phyloP scores from a whole-genome alignment of 2,888 invertebrate genomes.

The Drosophila peninsularis region DNA sequence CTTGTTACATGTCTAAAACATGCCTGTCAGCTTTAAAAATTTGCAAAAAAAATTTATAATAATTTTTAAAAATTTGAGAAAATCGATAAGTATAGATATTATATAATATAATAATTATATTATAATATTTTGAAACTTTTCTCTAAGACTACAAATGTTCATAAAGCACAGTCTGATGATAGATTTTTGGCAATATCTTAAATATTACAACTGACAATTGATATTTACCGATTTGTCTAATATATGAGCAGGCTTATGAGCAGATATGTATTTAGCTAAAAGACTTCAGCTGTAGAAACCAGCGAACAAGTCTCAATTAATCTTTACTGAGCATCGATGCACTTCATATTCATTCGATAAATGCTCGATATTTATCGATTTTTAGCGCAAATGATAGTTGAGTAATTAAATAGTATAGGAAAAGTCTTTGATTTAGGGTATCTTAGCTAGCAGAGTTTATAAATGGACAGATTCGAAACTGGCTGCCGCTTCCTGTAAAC shows the following conservation, averaged over 20 bases:
- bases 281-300: background rate
- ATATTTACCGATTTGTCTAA: background rate
- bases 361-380: background rate
- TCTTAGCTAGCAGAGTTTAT: background rate
- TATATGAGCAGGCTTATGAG: background rate
- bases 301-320: background rate
- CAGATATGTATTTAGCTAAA: background rate
- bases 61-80: too few relatives aligned
- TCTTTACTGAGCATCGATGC: background rate
- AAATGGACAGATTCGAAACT: background rate
- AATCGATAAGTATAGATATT: too few relatives aligned
- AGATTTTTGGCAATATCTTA: too few relatives aligned
- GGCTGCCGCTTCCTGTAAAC: background rate
- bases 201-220: background rate
- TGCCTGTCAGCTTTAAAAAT: too few relatives aligned
- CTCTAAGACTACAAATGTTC: too few relatives aligned
- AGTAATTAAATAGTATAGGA: background rate
- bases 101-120: background rate
- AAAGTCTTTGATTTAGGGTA: background rate
- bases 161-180: too few relatives aligned
- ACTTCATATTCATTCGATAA: too few relatives aligned
- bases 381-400: background rate
- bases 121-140: background rate
- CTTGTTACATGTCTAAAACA: too few relatives aligned
- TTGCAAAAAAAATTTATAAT: too few relatives aligned